Evolutionary conservation across 30 jellyfish, hydroid and myxozoan species (phyloP).

Genomic region (Chrysaora quinquecirrha): DNA sequence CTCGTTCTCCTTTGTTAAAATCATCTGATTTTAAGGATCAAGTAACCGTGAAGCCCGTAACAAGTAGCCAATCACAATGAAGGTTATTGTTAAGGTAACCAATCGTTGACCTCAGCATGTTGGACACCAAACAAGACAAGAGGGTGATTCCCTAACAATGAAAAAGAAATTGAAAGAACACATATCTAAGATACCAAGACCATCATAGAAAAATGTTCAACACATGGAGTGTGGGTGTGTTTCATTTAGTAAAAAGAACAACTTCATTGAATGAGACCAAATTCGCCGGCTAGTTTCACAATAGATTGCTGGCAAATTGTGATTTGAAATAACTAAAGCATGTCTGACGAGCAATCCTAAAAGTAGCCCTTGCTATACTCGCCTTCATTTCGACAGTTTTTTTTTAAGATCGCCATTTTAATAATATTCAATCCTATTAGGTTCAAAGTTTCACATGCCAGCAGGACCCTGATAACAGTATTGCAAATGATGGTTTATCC

Average conservation of each 20-base stretch:
- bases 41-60: conserved; percentile 10
- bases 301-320: too few relatives aligned
- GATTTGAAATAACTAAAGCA: too few relatives aligned
- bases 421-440: too few relatives aligned
- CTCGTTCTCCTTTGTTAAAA: not conserved
- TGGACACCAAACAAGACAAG: conserved; percentile 33
- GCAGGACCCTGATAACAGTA: too few relatives aligned
- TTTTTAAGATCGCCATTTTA: too few relatives aligned
- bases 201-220: conserved; percentile 17
- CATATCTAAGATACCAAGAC: conserved; percentile 45
- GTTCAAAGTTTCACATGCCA: too few relatives aligned
- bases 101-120: conserved; percentile 3
- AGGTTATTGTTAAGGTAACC: not conserved
- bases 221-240: conserved; percentile 57
- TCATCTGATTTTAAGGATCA: not conserved
- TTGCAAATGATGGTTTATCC: too few relatives aligned
- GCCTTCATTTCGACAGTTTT: too few relatives aligned
- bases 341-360: too few relatives aligned
- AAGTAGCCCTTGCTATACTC: too few relatives aligned
- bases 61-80: not conserved
- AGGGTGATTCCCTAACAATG: conserved; percentile 47
- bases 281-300: too few relatives aligned
- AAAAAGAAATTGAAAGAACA: conserved; percentile 1
- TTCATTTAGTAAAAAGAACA: not conserved
- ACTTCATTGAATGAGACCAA: not conserved